Evolutionary conservation across 2,113 vertebrate genomes (phyloP).

Genomic region (Centropus unirufus): DNA sequence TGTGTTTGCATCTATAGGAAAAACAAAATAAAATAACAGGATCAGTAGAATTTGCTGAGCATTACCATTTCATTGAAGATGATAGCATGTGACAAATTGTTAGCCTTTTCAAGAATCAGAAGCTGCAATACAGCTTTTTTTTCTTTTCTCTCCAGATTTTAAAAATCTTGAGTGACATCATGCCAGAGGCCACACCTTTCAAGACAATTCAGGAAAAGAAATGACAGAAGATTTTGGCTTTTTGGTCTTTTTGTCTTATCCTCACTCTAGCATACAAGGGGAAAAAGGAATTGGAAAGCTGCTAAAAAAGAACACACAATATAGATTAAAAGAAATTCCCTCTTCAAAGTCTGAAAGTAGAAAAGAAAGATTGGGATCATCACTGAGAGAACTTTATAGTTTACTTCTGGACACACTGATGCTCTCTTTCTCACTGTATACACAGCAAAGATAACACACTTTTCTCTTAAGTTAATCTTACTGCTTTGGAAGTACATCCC

Average conservation of each 20-base stretch:
- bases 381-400: background rate
- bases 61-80: background rate
- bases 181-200: background rate
- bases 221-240: background rate
- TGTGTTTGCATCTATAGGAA: background rate
- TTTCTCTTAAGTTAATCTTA: background rate
- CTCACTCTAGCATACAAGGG: background rate
- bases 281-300: background rate
- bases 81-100: slow-evolving; percentile 18
- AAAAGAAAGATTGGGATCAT: background rate
- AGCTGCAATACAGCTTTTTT: background rate
- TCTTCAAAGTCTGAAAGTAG: background rate
- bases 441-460: background rate
- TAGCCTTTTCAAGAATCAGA: slow-evolving; percentile 2
- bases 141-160: background rate
- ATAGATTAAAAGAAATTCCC: background rate
- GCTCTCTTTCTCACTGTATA: background rate
- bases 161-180: background rate
- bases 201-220: background rate
- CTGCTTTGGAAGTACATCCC: background rate
- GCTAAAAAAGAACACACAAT: background rate
- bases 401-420: background rate
- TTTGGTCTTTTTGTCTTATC: background rate
- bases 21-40: background rate
- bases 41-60: slow-evolving; percentile 16